Conservation (phyloP, 2,888 invertebrate species). For the Ichneumoninae sp. region DNA sequence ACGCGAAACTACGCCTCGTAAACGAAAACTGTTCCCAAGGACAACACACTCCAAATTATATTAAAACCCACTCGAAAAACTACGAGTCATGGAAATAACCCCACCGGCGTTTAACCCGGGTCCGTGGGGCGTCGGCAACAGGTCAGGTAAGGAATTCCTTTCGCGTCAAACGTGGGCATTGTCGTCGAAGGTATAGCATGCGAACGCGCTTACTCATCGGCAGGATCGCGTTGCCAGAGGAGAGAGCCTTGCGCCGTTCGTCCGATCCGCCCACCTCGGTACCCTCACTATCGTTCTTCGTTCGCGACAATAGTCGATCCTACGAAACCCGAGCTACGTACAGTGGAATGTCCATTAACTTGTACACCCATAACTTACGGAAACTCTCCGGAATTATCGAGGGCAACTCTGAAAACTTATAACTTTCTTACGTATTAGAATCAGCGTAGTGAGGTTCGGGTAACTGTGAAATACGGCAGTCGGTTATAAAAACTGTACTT, state of each 20-base stretch:
- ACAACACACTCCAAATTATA: not conserved
- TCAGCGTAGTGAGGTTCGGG: too few relatives aligned
- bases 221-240: not conserved
- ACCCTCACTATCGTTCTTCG: not conserved
- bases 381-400: too few relatives aligned
- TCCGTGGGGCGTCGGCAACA: not conserved
- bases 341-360: too few relatives aligned
- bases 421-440: too few relatives aligned
- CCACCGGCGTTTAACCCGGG: not conserved
- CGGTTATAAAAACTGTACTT: too few relatives aligned
- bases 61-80: not conserved
- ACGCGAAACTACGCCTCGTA: too few relatives aligned
- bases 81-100: not conserved
- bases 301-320: not conserved
- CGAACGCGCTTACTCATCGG: conserved; percentile 7
- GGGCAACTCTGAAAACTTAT: too few relatives aligned
- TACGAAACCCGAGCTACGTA: too few relatives aligned
- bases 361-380: too few relatives aligned
- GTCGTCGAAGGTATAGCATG: not conserved
- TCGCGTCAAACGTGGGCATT: not conserved
- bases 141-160: conserved; percentile 6
- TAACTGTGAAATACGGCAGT: too few relatives aligned
- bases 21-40: not conserved
- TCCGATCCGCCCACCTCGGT: conserved; percentile 11
- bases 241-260: conserved; percentile 1